Evolutionary conservation across 2,113 vertebrate species (phyloP).

Genomic region (Dendrocopos noguchii): DNA sequence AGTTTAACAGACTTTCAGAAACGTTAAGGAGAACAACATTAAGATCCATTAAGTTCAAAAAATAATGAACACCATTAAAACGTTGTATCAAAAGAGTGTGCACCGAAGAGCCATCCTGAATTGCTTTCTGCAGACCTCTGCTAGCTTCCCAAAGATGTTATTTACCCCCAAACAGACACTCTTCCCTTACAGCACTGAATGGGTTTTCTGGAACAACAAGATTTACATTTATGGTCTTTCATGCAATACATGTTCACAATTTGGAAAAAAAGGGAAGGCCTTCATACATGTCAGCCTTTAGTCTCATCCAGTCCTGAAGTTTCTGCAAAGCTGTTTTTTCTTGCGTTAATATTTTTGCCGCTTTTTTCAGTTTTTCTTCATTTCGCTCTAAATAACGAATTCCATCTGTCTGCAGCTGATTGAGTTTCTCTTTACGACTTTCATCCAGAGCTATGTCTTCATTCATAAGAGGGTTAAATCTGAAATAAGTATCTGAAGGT

Average conservation of each 20-base stretch:
- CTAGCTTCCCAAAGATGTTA: neutral
- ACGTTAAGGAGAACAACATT: slow-evolving; percentile 21
- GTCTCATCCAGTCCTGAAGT: slow-evolving; percentile 85
- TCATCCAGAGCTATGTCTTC: slow-evolving; percentile 94
- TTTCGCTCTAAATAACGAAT: slow-evolving; percentile 90
- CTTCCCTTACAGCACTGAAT: slow-evolving; percentile 16
- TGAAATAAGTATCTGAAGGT: slow-evolving; percentile 90
- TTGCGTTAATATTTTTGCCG: slow-evolving; percentile 82
- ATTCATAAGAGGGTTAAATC: slow-evolving; percentile 93
- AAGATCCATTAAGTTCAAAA: slow-evolving; percentile 47
- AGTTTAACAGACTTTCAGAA: slow-evolving; percentile 35
- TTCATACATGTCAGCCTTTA: slow-evolving; percentile 88
- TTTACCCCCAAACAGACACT: neutral
- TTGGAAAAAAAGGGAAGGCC: slow-evolving; percentile 82
- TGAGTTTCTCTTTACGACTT: slow-evolving; percentile 91
- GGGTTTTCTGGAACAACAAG: neutral
- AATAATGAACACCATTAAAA: slow-evolving; percentile 61
- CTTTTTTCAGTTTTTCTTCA: slow-evolving; percentile 89
- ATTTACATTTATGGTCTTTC: slow-evolving; percentile 20
- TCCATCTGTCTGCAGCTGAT: slow-evolving; percentile 86
- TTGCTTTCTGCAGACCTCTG: neutral
- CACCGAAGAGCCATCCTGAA: neutral
- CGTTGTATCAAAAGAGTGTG: slow-evolving; percentile 16
- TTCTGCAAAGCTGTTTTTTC: slow-evolving; percentile 87
- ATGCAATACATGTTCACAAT: slow-evolving; percentile 72